phyloP scores from a whole-genome alignment of 2,797 vertebrate species.

The Artibeus lituratus region DNA sequence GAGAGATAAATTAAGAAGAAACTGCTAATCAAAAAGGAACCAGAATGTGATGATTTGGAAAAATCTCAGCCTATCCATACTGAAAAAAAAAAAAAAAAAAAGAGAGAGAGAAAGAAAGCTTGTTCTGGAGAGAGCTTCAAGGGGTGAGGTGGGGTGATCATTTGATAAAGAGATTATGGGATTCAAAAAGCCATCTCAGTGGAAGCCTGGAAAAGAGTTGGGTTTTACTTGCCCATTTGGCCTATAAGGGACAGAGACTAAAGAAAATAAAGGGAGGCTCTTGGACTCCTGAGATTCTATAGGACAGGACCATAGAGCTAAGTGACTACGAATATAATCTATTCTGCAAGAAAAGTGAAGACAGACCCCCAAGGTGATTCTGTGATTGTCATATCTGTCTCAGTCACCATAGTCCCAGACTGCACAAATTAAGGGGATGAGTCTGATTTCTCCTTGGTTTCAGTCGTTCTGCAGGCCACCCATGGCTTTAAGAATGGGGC shows the following conservation, averaged over 20 bases:
- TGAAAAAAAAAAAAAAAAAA: neutral
- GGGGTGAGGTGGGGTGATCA: neutral
- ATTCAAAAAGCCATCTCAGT: neutral
- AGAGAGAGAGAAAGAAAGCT: neutral
- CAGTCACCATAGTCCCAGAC: neutral
- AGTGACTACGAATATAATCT: neutral
- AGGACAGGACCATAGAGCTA: neutral
- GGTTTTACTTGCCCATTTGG: too few relatives aligned
- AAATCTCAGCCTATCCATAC: neutral
- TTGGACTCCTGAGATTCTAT: too few relatives aligned
- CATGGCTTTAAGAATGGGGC: neutral
- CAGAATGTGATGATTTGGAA: neutral
- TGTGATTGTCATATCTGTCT: neutral
- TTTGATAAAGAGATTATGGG: neutral
- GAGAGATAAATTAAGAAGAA: neutral
- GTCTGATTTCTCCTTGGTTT: neutral
- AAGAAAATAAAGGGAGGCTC: neutral
- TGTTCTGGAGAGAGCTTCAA: neutral
- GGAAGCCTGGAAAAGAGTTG: neutral
- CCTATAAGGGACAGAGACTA: neutral
- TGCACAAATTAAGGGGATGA: too few relatives aligned
- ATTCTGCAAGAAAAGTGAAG: neutral
- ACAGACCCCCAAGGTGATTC: neutral
- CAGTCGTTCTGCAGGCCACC: neutral
- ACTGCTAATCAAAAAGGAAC: neutral